Evolutionary conservation across 2,888 invertebrate genomes (phyloP).

Genomic region (Tetanocera ferruginea): DNA sequence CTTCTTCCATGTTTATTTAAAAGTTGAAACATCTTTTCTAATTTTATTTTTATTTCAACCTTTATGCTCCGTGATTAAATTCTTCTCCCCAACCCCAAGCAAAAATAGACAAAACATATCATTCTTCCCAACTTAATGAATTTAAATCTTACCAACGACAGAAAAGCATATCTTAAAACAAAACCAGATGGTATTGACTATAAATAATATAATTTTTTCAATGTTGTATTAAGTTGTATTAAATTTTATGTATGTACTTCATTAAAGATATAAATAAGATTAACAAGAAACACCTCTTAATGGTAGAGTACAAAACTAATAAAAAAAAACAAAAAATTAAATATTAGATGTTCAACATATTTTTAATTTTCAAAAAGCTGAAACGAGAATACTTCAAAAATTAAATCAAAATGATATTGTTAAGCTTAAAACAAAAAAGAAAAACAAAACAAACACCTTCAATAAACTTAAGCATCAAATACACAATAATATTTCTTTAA

Average conservation of each 20-base stretch:
- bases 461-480: not conserved
- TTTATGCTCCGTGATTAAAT: too few species aligned
- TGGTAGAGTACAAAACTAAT: not conserved
- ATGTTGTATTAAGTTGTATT: not conserved
- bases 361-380: not conserved
- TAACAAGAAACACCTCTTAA: not conserved
- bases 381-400: not conserved
- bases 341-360: not conserved
- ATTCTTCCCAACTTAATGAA: constrained; percentile 40
- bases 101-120: constrained; percentile 40
- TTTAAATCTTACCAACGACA: constrained; percentile 50
- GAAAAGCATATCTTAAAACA: constrained; percentile 51
- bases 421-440: too few species aligned
- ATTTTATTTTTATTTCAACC: too few species aligned
- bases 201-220: constrained; percentile 20
- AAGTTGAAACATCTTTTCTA: too few species aligned
- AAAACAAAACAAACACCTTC: not conserved
- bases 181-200: not conserved
- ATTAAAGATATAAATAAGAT: not conserved
- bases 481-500: not conserved
- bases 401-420: not conserved
- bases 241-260: not conserved
- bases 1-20: too few species aligned
- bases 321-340: not conserved
- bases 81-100: too few species aligned